Base-by-base conservation (phyloP, 2,797 vertebrate species). In the Apodemus agrarius region DNA sequence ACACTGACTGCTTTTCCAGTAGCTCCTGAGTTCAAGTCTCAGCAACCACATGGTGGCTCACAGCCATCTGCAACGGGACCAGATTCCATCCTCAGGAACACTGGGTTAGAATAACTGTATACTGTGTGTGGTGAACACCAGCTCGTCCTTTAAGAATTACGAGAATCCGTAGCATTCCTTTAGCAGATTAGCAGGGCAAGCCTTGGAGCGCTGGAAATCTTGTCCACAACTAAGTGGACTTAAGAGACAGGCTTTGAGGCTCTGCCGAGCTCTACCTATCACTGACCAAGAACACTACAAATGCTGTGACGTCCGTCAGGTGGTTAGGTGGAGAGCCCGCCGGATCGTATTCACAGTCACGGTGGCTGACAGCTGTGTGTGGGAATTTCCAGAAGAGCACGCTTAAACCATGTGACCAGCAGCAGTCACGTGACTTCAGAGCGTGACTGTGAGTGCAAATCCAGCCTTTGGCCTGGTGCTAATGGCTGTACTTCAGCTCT, bases 401-500 rank as follows among this genome's bases (percentile, higher is more conserved):
- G 86, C 34, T 86, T n/a, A n/a, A 94, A 37, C 34, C 74, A 63
- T 0, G 4, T 24, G 49, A 29, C 69, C 26, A 29, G 65, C 24
- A 0, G 4, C 29, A 22, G 43, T 67, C 86, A 29, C 0, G 34
- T 89, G 96, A 69, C 65, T n/a, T 17, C 31, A 8, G 67, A 37
- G 67, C 9, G 34, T 72, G 67, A 81, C 86, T 3, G 3, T 46
- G 82, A 95, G 40, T n/a, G 6, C 59, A 89, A 91, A 17, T 78
- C 69, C 90, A 67, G 78, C 0, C 63, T 95, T 81, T 93, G 82
- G 69, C 78, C 13, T 19, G 74, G 3, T 31, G 85, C 37, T 69
- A n/a, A 78, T 8, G 69, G 79, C 90, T 97, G 88, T 84, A 67
- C 92, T 98, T 90, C 43, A 22, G n/a, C 40, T 82, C 57, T 96